Percentiles rank a stretch among this genome's conserved stretches.
Conservation (phyloP, 1,140 invertebrate species). For the Scaptomyza graminum region DNA sequence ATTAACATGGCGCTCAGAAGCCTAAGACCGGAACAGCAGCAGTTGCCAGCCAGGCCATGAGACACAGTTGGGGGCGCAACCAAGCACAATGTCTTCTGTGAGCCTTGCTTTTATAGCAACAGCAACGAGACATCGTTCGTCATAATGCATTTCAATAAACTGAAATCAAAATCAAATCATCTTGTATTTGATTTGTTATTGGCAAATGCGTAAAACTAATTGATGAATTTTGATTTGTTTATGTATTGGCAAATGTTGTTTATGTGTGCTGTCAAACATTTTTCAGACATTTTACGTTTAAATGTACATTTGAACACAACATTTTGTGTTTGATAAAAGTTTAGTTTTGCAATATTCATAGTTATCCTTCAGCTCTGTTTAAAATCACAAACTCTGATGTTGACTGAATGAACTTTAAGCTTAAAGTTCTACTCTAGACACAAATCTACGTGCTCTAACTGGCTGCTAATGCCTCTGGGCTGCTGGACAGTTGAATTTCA, state of each 20-base stretch:
- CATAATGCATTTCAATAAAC: constrained; percentile 1
- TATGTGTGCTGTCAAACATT: constrained; percentile 35
- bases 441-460: not conserved
- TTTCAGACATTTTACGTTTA: constrained; percentile 5
- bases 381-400: no score
- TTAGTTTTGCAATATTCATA: no score
- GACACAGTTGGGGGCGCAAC: constrained; percentile 7
- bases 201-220: constrained; percentile 36
- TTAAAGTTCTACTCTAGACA: not conserved
- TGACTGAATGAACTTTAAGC: constrained; percentile 4
- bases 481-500: constrained; percentile 4
- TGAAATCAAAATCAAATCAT: constrained; percentile 6
- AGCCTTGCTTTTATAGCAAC: constrained; percentile 13
- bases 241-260: constrained; percentile 36
- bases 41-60: constrained; percentile 22
- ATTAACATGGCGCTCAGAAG: constrained; percentile 27
- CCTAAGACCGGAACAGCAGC: constrained; percentile 34
- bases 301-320: not conserved
- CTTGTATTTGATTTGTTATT: constrained; percentile 38
- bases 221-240: constrained; percentile 52
- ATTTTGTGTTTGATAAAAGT: not conserved
- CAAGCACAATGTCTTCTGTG: constrained; percentile 4
- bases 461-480: constrained; percentile 2
- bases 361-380: no score
- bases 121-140: not conserved